Evolutionary conservation across 2,888 invertebrate genomes (phyloP).

Genomic region (Parapristionchus giblindavisi): DNA sequence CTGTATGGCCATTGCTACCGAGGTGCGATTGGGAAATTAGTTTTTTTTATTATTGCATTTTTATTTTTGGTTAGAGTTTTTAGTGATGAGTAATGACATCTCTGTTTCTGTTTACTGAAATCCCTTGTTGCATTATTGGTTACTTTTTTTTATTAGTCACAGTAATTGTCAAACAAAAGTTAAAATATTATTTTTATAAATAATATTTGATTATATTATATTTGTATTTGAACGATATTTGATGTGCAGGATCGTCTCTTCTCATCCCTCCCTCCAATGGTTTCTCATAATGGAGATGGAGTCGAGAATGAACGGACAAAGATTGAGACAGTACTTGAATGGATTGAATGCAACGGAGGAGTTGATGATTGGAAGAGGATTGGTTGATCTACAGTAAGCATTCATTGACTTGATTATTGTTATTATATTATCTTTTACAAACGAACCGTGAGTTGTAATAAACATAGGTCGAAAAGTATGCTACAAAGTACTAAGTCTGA

Average conservation of each 20-base stretch:
- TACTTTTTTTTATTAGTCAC: too few relatives aligned
- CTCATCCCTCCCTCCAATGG: slow-evolving; percentile 32
- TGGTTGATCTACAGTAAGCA: slow-evolving; percentile 72
- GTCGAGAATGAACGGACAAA: slow-evolving; percentile 28
- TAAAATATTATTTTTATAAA: background rate
- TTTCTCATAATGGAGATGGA: slow-evolving; percentile 39
- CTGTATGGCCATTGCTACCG: slow-evolving; percentile 18
- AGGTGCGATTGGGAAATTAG: background rate
- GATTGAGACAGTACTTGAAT: slow-evolving; percentile 5
- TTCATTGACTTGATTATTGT: background rate
- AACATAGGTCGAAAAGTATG: too few relatives aligned
- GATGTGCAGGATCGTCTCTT: slow-evolving; percentile 5
- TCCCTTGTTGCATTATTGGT: background rate
- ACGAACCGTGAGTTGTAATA: too few relatives aligned
- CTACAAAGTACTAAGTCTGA: too few relatives aligned
- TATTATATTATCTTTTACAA: background rate
- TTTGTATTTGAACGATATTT: background rate
- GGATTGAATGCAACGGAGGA: background rate
- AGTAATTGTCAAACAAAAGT: too few relatives aligned
- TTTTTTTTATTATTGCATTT: too few relatives aligned
- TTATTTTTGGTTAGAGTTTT: too few relatives aligned
- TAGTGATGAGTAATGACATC: too few relatives aligned
- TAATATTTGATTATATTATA: background rate
- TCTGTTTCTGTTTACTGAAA: background rate
- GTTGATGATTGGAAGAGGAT: slow-evolving; percentile 49